Percentiles rank a stretch among this genome's conserved stretches.
These are phyloP conservation scores for Andricus grossulariae DNA, from an alignment of 1,140 invertebrate genomes.

Conservation along the genomic window DNA sequence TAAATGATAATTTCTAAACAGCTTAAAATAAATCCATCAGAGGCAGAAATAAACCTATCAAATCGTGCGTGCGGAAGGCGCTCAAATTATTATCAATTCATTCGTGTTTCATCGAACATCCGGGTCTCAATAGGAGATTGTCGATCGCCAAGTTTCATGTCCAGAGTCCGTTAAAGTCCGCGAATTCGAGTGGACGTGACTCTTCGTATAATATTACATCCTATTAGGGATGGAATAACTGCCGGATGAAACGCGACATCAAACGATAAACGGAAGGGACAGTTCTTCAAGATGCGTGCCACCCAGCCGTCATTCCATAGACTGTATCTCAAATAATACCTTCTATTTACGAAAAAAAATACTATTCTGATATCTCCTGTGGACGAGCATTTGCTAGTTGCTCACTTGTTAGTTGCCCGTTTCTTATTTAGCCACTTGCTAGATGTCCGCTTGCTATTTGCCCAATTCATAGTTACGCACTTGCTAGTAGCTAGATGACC, in stretches of 20 bases:
- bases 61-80: not conserved
- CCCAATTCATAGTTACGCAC: no score
- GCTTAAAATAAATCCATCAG: not conserved
- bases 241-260: conserved; percentile 71
- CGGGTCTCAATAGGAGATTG: not conserved
- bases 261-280: conserved; percentile 64
- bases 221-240: conserved; percentile 72
- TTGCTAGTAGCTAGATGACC: no score
- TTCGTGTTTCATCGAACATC: conserved; percentile 11
- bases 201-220: conserved; percentile 73
- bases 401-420: no score
- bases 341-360: not conserved
- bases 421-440: no score
- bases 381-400: no score
- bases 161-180: conserved; percentile 68
- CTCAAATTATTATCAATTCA: conserved; percentile 27
- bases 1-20: not conserved
- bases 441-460: no score
- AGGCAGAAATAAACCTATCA: conserved; percentile 3
- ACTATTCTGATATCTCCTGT: not conserved
- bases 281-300: conserved; percentile 61
- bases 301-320: conserved; percentile 54
- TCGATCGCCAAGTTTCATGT: conserved; percentile 62
- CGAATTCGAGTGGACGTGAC: conserved; percentile 71
- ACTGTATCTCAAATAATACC: not conserved